phyloP scores from a whole-genome alignment of 2,888 invertebrate genomes.

The Bruchidius siliquastri region DNA sequence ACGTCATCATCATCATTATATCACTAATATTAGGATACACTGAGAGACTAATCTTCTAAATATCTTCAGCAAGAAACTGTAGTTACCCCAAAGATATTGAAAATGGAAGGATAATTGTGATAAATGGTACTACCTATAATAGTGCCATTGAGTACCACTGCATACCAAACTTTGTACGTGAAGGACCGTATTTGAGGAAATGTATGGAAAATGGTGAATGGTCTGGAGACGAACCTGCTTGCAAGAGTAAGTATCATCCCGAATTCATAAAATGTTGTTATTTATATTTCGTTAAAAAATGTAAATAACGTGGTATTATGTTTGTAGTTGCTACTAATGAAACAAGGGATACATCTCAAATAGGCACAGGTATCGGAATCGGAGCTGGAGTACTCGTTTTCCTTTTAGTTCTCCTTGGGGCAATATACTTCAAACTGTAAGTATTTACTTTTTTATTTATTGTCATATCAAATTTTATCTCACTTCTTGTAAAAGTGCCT shows the following conservation, averaged over 20 bases:
- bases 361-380: constrained; percentile 79
- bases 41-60: neutral
- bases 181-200: constrained; percentile 77
- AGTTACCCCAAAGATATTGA: constrained; percentile 73
- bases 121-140: constrained; percentile 81
- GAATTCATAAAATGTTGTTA: too few species aligned
- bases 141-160: constrained; percentile 88
- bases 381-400: constrained; percentile 79
- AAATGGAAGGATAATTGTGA: constrained; percentile 80
- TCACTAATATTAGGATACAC: too few species aligned
- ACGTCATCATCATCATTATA: too few species aligned
- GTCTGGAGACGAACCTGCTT: constrained; percentile 83
- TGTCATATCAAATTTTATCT: neutral
- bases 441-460: constrained; percentile 39
- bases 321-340: constrained; percentile 59
- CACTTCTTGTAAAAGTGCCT: too few species aligned
- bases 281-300: too few species aligned
- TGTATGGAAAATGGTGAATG: constrained; percentile 80
- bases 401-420: constrained; percentile 69
- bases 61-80: constrained; percentile 72
- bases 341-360: constrained; percentile 64
- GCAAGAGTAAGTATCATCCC: constrained; percentile 55
- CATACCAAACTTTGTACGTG: constrained; percentile 74
- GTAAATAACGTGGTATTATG: too few species aligned
- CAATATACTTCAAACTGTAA: constrained; percentile 79